Conservation (phyloP, 2,888 invertebrate genomes). For the Conistra vaccinii region DNA sequence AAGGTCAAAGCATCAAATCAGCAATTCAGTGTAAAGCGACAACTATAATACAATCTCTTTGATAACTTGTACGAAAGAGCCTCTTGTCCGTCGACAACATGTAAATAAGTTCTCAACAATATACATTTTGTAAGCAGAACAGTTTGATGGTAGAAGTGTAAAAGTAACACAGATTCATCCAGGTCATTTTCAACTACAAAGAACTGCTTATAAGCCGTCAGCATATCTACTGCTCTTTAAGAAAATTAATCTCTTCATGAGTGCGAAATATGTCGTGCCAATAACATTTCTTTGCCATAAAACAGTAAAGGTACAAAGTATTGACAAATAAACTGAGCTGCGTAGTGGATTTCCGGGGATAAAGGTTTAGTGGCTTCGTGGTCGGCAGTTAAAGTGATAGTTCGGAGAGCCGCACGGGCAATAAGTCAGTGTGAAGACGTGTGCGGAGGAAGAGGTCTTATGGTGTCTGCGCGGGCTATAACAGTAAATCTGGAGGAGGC, state of each 20-base stretch:
- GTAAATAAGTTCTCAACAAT: slow-evolving; percentile 60
- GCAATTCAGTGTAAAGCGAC: slow-evolving; percentile 59
- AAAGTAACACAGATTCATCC: slow-evolving; percentile 14
- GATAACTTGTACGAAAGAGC: slow-evolving; percentile 54
- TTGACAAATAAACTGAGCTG: slow-evolving; percentile 63
- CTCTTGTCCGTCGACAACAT: slow-evolving; percentile 52
- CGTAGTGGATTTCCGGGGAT: slow-evolving; percentile 62
- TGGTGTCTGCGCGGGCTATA: slow-evolving; percentile 82
- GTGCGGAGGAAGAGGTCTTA: slow-evolving; percentile 73
- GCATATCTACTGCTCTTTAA: neutral
- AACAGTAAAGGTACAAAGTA: slow-evolving; percentile 58
- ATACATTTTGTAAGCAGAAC: slow-evolving; percentile 46
- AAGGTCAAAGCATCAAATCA: slow-evolving; percentile 64
- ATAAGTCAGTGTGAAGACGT: slow-evolving; percentile 80
- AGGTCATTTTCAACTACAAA: slow-evolving; percentile 5
- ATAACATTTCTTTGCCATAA: slow-evolving; percentile 34
- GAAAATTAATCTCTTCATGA: slow-evolving; percentile 13
- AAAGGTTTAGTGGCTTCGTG: slow-evolving; percentile 72
- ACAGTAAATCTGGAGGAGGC: slow-evolving; percentile 88
- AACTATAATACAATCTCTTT: slow-evolving; percentile 60
- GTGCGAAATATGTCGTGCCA: slow-evolving; percentile 29
- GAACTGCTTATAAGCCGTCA: neutral
- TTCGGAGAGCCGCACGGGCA: slow-evolving; percentile 71
- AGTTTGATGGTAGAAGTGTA: slow-evolving; percentile 27
- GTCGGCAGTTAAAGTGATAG: slow-evolving; percentile 77